These are phyloP conservation scores for Nannoperca obscura DNA, from an alignment of 2,797 vertebrate species.

Conservation along the genomic window DNA sequence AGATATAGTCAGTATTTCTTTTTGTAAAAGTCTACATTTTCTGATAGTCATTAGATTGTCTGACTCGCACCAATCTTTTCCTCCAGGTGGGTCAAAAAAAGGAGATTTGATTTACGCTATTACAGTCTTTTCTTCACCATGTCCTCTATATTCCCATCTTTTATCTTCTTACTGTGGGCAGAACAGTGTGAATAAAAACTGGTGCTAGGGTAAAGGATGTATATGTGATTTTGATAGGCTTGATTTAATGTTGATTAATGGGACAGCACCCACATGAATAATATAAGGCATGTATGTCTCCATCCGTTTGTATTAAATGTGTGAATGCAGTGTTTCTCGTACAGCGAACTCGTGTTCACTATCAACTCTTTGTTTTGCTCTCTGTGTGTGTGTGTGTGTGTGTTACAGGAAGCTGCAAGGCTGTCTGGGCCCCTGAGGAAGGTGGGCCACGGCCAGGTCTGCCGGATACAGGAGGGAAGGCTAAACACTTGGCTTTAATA, in stretches of 20 bases:
- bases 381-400: not conserved
- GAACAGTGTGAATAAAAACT: not conserved
- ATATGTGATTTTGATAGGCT: not conserved
- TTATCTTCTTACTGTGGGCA: not conserved
- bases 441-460: constrained; percentile 67
- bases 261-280: not conserved
- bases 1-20: not conserved
- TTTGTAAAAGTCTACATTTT: not conserved
- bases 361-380: constrained; percentile 11
- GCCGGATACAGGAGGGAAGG: constrained; percentile 59
- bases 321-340: not conserved
- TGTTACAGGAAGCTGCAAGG: constrained; percentile 64
- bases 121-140: not conserved
- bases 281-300: not conserved
- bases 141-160: not conserved
- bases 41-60: not conserved
- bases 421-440: constrained; percentile 66
- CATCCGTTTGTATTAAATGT: constrained; percentile 9
- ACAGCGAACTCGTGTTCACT: not conserved
- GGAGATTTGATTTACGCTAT: not conserved
- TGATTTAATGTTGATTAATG: constrained; percentile 12
- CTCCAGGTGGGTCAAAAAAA: not conserved
- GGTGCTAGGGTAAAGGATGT: not conserved
- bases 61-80: not conserved
- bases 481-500: constrained; percentile 55